These are phyloP conservation scores for Peromyscus californicus DNA, from an alignment of 2,113 vertebrate genomes.

Conservation along the genomic window DNA sequence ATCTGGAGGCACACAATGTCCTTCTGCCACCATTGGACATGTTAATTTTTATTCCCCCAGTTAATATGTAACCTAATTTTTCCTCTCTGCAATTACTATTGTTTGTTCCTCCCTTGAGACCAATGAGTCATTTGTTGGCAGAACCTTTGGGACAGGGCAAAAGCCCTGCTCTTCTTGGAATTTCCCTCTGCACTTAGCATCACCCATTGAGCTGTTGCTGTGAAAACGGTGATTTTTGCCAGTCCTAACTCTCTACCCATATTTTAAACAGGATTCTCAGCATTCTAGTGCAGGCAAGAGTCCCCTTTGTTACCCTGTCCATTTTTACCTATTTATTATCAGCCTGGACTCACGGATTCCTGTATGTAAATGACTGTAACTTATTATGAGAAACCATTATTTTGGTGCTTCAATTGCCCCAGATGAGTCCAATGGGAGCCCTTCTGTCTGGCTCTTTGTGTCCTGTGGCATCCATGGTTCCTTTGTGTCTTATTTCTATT, in stretches of 20 bases:
- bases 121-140: neutral
- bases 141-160: neutral
- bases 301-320: neutral
- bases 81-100: neutral
- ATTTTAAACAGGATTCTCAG: neutral
- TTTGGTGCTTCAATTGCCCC: neutral
- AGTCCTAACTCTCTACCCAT: neutral
- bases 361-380: neutral
- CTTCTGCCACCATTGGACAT: neutral
- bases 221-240: neutral
- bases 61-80: neutral
- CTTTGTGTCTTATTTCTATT: neutral
- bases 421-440: conserved; percentile 7
- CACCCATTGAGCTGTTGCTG: neutral
- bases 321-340: neutral
- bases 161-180: neutral
- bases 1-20: neutral
- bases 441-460: neutral
- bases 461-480: neutral
- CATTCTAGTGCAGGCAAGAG: too few species aligned
- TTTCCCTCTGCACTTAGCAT: neutral
- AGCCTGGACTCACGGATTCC: neutral
- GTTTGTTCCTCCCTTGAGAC: neutral
- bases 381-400: neutral
- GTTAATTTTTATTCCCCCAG: neutral